Evolutionary conservation across 2,888 invertebrate genomes (phyloP), one percentile per base, ranked within the genome.

Genomic region (Drosophila fungiperda): DNA sequence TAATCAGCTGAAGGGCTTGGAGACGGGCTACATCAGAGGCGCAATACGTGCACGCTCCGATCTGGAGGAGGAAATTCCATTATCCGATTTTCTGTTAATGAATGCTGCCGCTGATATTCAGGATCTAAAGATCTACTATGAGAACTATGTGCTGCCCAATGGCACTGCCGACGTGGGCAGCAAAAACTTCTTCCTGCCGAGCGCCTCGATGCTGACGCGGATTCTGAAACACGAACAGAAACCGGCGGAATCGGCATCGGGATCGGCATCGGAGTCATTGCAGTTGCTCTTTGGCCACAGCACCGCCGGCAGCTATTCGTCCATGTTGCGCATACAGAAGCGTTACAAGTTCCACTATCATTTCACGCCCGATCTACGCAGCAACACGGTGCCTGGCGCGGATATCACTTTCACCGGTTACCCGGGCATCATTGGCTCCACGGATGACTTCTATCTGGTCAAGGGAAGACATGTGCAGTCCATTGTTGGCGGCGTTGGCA

Each of bases 301-400:
- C 88, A 96, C 97, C 4, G 97, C 97, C 92, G 96, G 95, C 90
- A 96, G 96, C 73, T 98, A 96, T 91, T 94, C 95, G 38, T 95
- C 95, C 76, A 98, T 98, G 98, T 94, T 97, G 70, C 94, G 97
- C 67, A 95, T 98, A 40, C 94, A 97, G 88, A 98, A 98, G 92
- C 95, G 95, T 66, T 98, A 98, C 93, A 96, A 96, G 87, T 95
- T 98, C 60, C 95, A 95, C 72, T 97, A 95, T 91, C 96, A 96
- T 78, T 92, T 94, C 58, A 94, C 95, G 15, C 93, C 94, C 3
- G 93, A 93, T 55, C 93, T 93, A 54, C 83, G 91, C 52, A 93
- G 94, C 20, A 92, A 93, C 20, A 91, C 94, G 4, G 95, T 96
- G 29, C 95, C 96, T 0, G 96, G 96, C 0, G 94, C 94, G 48